A percentile compares a stretch with the other conserved stretches of the same genome.
Evolutionary conservation across 2,888 invertebrate species (phyloP).

Genomic region (Cheilosia vulpina): DNA sequence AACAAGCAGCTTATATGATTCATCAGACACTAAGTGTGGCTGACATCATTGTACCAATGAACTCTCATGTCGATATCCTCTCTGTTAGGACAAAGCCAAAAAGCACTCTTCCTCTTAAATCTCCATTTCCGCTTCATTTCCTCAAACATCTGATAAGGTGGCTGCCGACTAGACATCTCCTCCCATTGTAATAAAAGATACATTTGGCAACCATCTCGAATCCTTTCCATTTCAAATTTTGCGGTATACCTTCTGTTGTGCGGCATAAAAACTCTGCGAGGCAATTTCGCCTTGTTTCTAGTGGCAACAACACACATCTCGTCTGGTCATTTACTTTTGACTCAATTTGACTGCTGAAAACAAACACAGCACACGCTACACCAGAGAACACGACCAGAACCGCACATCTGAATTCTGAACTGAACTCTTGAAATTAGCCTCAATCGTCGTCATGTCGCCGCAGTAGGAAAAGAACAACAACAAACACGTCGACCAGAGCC

Average conservation of each 20-base stretch:
- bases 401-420: conserved; percentile 36
- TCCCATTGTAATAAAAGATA: neutral
- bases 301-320: conserved; percentile 6
- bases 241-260: neutral
- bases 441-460: conserved; percentile 49
- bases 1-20: too few relatives aligned
- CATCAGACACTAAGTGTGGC: too few relatives aligned
- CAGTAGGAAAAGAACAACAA: conserved; percentile 6
- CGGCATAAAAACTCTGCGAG: conserved; percentile 14
- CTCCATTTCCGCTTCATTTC: neutral
- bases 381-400: conserved; percentile 19
- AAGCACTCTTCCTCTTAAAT: too few relatives aligned
- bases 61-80: too few relatives aligned
- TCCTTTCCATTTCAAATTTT: neutral
- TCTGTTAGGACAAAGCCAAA: too few relatives aligned
- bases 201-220: neutral
- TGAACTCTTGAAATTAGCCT: conserved; percentile 64
- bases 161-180: neutral
- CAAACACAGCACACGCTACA: conserved; percentile 20
- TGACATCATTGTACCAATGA: too few relatives aligned
- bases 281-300: conserved; percentile 11
- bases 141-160: neutral
- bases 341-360: conserved; percentile 44
- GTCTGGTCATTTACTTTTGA: conserved; percentile 65
- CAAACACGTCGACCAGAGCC: conserved; percentile 20